Percentiles rank a stretch among this genome's conserved stretches.
Evolutionary conservation across 2,113 vertebrate species (phyloP).

Genomic region (Calidris pugnax): DNA sequence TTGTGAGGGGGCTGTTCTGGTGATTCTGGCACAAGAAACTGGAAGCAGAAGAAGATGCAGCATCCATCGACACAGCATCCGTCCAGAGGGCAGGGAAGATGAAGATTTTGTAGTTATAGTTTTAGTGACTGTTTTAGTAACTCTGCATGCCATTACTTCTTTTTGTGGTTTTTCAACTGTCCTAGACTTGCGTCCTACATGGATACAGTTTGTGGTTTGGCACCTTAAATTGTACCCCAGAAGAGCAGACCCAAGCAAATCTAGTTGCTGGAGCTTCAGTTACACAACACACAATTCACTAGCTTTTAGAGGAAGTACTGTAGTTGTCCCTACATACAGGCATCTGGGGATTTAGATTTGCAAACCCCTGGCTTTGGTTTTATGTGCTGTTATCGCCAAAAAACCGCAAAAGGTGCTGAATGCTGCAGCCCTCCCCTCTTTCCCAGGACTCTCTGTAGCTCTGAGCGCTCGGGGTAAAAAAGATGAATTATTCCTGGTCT

Average conservation of each 20-base stretch:
- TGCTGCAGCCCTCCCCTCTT: neutral
- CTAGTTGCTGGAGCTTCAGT: neutral
- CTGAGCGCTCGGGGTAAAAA: neutral
- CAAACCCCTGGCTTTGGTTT: neutral
- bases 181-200: neutral
- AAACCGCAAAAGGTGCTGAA: neutral
- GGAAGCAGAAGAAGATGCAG: neutral
- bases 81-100: neutral
- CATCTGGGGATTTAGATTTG: neutral
- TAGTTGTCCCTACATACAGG: neutral
- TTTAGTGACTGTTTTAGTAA: neutral
- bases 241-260: neutral
- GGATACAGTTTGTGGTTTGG: neutral
- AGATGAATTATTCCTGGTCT: neutral
- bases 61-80: neutral
- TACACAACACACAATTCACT: neutral
- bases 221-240: neutral
- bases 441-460: neutral
- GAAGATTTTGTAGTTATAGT: neutral
- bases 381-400: neutral
- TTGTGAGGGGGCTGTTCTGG: neutral
- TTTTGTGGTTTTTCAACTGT: neutral
- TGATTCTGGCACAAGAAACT: neutral
- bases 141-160: accelerated
- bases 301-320: neutral